Conservation (phyloP, 2,797 vertebrate genomes). For the Pitangus sulphuratus region DNA sequence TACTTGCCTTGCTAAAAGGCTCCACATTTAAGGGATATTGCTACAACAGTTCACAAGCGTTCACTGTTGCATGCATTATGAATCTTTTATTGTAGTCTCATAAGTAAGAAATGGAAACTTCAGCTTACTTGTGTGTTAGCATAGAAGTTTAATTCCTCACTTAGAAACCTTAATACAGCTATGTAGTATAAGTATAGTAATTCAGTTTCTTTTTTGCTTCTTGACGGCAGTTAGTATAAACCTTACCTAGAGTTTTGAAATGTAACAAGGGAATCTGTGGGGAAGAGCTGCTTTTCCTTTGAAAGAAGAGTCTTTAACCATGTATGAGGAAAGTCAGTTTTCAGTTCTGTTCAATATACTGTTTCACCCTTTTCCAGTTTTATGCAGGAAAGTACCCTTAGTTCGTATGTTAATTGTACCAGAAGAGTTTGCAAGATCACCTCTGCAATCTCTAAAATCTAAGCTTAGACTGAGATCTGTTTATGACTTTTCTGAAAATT, state of each 20-base stretch:
- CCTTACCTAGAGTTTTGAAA: neutral
- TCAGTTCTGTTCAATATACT: neutral
- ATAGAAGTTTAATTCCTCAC: neutral
- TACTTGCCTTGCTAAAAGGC: neutral
- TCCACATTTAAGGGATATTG: neutral
- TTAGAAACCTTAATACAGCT: neutral
- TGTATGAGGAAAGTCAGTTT: neutral
- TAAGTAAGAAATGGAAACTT: neutral
- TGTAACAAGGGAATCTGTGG: neutral
- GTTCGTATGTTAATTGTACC: neutral
- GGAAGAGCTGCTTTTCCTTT: neutral
- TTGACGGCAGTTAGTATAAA: neutral
- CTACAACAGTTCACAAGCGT: neutral
- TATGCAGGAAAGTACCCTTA: neutral
- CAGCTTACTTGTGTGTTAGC: neutral
- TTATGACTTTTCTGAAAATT: neutral
- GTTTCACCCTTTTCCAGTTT: neutral
- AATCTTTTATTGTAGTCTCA: neutral
- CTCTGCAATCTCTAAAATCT: neutral
- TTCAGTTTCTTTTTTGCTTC: neutral
- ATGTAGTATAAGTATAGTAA: neutral
- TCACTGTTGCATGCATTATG: neutral
- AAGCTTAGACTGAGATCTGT: neutral
- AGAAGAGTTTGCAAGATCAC: neutral
- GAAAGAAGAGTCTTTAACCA: neutral